A percentile compares a stretch with the other conserved stretches of the same genome.
phyloP scores from a whole-genome alignment of 2,113 vertebrate genomes.

The Barbus barbus region DNA sequence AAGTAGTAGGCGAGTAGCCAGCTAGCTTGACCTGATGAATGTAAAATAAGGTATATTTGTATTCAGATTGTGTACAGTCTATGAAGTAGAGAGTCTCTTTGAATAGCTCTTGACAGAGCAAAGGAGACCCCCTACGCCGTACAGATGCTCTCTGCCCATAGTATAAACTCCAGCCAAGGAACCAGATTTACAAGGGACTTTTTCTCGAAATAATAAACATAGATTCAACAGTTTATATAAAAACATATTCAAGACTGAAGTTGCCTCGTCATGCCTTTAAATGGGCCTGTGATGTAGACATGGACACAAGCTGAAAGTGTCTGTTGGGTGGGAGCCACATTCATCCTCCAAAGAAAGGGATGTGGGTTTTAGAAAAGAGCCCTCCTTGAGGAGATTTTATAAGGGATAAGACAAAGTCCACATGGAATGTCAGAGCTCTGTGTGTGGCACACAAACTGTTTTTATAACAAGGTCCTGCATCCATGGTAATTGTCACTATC shows the following conservation, averaged over 20 bases:
- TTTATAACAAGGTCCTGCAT: constrained; percentile 39
- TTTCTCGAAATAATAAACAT: constrained; percentile 5
- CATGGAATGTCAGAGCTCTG: constrained; percentile 24
- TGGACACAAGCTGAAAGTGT: not conserved
- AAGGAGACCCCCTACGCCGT: not conserved
- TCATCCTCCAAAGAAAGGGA: constrained; percentile 20
- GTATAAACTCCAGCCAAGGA: not conserved
- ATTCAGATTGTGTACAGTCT: constrained; percentile 13
- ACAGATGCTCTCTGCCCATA: not conserved
- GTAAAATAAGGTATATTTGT: no score
- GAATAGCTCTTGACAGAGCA: constrained; percentile 14
- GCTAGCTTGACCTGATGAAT: not conserved
- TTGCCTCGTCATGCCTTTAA: constrained; percentile 12
- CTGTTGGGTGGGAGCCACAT: constrained; percentile 4
- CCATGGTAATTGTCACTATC: constrained; percentile 50
- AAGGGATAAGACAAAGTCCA: constrained; percentile 20
- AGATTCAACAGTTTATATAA: constrained; percentile 4
- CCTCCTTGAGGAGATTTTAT: constrained; percentile 31
- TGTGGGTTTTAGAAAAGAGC: constrained; percentile 12
- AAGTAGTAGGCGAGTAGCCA: not conserved
- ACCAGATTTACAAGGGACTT: not conserved
- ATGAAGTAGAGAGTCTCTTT: not conserved
- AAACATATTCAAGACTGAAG: constrained; percentile 20
- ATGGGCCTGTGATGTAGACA: not conserved
- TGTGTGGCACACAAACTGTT: constrained; percentile 41